A percentile compares a stretch with the other conserved stretches of the same genome.
Evolutionary conservation across 2,113 vertebrate genomes (phyloP).

Genomic region (Harpagus bidentatus): DNA sequence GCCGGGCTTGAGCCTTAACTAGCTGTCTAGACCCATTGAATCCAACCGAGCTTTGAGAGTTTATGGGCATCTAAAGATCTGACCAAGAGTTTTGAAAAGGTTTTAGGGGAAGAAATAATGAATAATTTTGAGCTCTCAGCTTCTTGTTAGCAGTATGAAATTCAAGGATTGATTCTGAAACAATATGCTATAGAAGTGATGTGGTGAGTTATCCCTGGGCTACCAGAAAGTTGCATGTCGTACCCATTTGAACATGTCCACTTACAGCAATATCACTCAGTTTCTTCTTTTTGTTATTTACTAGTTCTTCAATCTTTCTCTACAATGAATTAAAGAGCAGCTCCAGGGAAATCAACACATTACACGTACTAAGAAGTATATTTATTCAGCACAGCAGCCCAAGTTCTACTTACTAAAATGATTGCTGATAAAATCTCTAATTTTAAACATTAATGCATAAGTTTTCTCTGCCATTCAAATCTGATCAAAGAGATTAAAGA

Average conservation of each 20-base stretch:
- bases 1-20: not conserved
- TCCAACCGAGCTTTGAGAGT: not conserved
- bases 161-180: not conserved
- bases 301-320: not conserved
- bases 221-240: not conserved
- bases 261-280: not conserved
- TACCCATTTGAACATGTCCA: not conserved
- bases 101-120: not conserved
- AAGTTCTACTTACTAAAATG: slow-evolving; percentile 45
- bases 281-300: slow-evolving; percentile 5
- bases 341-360: slow-evolving; percentile 29
- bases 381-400: slow-evolving; percentile 47
- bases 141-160: not conserved
- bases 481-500: slow-evolving; percentile 61
- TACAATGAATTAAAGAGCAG: slow-evolving; percentile 7
- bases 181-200: not conserved
- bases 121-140: not conserved
- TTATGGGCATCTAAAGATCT: not conserved
- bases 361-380: slow-evolving; percentile 7
- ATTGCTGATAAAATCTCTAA: slow-evolving; percentile 61
- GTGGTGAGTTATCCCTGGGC: not conserved
- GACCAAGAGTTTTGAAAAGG: not conserved
- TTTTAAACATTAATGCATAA: slow-evolving; percentile 62
- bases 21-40: not conserved
- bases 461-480: slow-evolving; percentile 48